These are phyloP conservation scores for Triplophysa dalaica DNA, from an alignment of 2,113 vertebrate species.

Conservation along the genomic window DNA sequence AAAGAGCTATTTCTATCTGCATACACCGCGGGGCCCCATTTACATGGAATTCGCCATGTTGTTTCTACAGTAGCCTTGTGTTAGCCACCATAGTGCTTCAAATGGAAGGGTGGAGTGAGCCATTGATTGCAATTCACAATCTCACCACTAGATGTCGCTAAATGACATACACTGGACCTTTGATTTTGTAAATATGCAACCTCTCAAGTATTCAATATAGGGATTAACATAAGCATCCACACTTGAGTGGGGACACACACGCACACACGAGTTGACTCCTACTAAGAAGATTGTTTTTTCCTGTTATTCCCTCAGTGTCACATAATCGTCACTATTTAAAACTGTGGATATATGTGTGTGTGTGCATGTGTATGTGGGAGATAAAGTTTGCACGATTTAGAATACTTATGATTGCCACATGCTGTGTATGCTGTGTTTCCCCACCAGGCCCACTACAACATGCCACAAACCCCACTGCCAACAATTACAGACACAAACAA, in stretches of 20 bases:
- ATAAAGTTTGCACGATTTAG: slow-evolving; percentile 21
- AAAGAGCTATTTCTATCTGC: too few species aligned
- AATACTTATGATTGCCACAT: slow-evolving; percentile 28
- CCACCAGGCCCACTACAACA: slow-evolving; percentile 32
- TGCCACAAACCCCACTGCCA: slow-evolving; percentile 31
- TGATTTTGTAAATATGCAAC: too few species aligned
- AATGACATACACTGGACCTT: too few species aligned
- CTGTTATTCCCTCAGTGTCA: neutral
- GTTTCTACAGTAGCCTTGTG: too few species aligned
- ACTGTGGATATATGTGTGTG: neutral
- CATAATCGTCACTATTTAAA: neutral
- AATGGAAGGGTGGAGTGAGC: too few species aligned
- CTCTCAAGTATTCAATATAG: too few species aligned
- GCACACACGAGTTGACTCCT: neutral
- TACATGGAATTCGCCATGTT: too few species aligned
- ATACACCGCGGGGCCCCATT: too few species aligned
- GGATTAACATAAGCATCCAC: too few species aligned
- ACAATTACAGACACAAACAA: slow-evolving; percentile 29
- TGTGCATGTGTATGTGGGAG: neutral
- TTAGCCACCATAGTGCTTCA: too few species aligned
- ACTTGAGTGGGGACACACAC: neutral
- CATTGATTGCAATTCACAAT: too few species aligned
- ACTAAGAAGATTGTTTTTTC: neutral
- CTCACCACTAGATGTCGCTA: too few species aligned
- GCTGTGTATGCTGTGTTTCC: slow-evolving; percentile 12